A percentile compares a stretch with the other conserved stretches of the same genome.
Evolutionary conservation across 2,888 invertebrate species (phyloP).

Genomic region (Scelioninae gen. 2): DNA sequence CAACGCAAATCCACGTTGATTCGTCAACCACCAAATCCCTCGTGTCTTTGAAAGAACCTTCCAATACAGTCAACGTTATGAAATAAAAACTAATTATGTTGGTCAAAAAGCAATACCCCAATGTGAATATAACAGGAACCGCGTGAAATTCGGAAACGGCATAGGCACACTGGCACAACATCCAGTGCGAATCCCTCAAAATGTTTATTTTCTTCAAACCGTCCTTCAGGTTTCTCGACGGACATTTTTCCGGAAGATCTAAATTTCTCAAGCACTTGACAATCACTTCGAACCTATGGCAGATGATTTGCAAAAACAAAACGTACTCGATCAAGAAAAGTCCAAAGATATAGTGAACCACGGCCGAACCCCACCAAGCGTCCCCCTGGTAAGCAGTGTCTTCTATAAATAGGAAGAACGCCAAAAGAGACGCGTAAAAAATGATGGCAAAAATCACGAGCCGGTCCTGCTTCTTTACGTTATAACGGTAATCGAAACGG

Average conservation of each 20-base stretch:
- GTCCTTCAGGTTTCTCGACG: neutral
- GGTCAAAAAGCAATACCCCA: slow-evolving; percentile 41
- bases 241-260: neutral
- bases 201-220: slow-evolving; percentile 2
- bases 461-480: slow-evolving; percentile 1
- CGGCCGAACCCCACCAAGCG: slow-evolving; percentile 32
- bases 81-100: slow-evolving; percentile 51
- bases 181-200: slow-evolving; percentile 29
- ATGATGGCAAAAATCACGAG: neutral
- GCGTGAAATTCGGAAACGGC: slow-evolving; percentile 36
- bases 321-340: slow-evolving; percentile 38
- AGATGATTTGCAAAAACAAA: slow-evolving; percentile 21
- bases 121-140: slow-evolving; percentile 34
- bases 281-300: slow-evolving; percentile 22
- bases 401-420: slow-evolving; percentile 30
- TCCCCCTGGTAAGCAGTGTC: slow-evolving; percentile 25
- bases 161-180: slow-evolving; percentile 21
- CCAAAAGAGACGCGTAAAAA: slow-evolving; percentile 3
- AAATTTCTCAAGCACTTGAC: slow-evolving; percentile 7
- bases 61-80: slow-evolving; percentile 36
- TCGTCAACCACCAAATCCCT: slow-evolving; percentile 34
- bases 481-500: slow-evolving; percentile 7
- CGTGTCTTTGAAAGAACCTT: slow-evolving; percentile 30
- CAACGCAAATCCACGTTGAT: slow-evolving; percentile 43
- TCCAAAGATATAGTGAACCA: slow-evolving; percentile 41